These are phyloP conservation scores for Pedetes capensis DNA, from an alignment of 2,113 vertebrate genomes.

Conservation along the genomic window DNA sequence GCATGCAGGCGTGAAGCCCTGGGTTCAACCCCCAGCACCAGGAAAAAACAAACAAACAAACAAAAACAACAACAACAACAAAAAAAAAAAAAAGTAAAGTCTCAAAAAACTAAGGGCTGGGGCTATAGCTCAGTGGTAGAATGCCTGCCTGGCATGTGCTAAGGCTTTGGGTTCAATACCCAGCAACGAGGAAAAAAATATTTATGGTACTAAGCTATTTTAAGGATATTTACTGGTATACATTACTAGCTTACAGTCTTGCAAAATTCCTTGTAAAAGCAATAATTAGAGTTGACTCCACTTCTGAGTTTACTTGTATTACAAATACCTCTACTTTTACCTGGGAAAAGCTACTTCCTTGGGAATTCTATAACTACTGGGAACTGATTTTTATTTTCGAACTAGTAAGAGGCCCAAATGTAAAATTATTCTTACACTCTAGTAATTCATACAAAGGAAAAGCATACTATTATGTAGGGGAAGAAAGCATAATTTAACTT, in stretches of 20 bases:
- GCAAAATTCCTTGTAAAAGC: background rate
- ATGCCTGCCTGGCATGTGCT: background rate
- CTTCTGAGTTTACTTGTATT: constrained; percentile 14
- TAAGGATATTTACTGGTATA: background rate
- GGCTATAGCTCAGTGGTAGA: background rate
- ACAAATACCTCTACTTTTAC: constrained; percentile 25
- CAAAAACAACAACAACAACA: no score
- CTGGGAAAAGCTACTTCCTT: background rate
- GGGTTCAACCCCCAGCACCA: background rate
- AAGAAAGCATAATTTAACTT: constrained; percentile 19
- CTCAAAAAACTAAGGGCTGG: no score
- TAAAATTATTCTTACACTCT: constrained; percentile 1
- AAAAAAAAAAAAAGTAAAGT: no score
- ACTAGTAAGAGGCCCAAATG: constrained; percentile 11
- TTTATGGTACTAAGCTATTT: background rate
- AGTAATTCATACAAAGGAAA: constrained; percentile 26
- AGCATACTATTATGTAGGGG: background rate
- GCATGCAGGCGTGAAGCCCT: background rate
- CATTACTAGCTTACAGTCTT: background rate
- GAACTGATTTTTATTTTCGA: constrained; percentile 32
- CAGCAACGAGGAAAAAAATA: background rate
- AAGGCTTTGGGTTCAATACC: background rate
- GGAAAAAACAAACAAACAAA: background rate
- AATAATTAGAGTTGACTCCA: background rate
- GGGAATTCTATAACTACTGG: background rate